These are phyloP conservation scores for Chelonoidis abingdonii DNA, from an alignment of 2,113 vertebrate species.

Conservation along the genomic window DNA sequence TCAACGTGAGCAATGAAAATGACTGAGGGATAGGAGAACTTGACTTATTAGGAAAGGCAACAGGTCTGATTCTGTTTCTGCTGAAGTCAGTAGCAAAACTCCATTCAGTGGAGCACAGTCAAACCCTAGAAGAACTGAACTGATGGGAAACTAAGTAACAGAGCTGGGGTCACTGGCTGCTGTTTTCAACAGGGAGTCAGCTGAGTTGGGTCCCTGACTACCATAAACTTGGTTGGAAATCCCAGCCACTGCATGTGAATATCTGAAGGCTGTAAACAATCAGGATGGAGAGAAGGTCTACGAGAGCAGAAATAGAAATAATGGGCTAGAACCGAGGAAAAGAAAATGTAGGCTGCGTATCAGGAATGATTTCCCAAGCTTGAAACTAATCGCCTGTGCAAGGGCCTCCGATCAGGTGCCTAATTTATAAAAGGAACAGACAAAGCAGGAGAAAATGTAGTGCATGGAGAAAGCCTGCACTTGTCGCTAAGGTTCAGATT, in stretches of 20 bases:
- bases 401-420: not conserved
- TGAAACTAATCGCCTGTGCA: accelerated
- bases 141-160: not conserved
- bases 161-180: not conserved
- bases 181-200: not conserved
- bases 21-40: not conserved
- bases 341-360: accelerated
- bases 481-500: not conserved
- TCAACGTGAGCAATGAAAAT: not conserved
- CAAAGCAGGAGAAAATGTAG: not conserved
- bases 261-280: not conserved
- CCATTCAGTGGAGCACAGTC: not conserved
- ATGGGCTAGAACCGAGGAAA: not conserved
- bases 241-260: not conserved
- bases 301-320: not conserved
- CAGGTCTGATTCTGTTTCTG: not conserved
- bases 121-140: accelerated
- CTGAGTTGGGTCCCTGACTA: not conserved
- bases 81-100: not conserved
- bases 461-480: not conserved
- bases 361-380: not conserved
- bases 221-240: too few relatives aligned
- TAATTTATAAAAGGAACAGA: not conserved
- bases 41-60: not conserved
- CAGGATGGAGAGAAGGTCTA: accelerated